Evolutionary conservation across 2,888 invertebrate species (phyloP).

Genomic region (Andrena praecox): DNA sequence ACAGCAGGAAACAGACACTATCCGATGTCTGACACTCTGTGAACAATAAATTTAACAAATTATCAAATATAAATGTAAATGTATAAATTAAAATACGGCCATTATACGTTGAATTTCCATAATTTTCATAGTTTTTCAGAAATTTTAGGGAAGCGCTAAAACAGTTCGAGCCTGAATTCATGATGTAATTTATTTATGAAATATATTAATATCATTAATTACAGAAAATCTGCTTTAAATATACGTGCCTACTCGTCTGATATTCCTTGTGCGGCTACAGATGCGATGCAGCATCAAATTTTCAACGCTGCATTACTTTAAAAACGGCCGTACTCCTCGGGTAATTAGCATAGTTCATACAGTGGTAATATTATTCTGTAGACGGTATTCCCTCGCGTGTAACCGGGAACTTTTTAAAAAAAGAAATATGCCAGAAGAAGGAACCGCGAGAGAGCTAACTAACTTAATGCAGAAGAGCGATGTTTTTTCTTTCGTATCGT

Average conservation of each 20-base stretch:
- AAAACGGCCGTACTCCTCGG: not conserved
- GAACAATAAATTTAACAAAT: no score
- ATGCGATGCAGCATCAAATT: conserved; percentile 23
- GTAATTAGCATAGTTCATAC: conserved; percentile 8
- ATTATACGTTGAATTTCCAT: no score
- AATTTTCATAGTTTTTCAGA: no score
- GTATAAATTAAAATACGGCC: no score
- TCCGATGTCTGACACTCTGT: no score
- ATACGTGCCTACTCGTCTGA: not conserved
- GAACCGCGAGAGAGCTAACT: conserved; percentile 18
- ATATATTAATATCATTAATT: not conserved
- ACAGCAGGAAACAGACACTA: no score
- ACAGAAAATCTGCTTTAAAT: not conserved
- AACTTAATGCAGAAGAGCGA: conserved; percentile 35
- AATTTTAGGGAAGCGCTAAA: no score
- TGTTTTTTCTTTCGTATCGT: conserved; percentile 41
- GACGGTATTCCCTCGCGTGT: conserved; percentile 19
- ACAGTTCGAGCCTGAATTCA: no score
- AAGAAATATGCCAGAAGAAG: conserved; percentile 2
- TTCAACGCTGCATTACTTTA: not conserved
- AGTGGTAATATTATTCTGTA: conserved; percentile 36
- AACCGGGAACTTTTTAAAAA: not conserved
- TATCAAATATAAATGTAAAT: no score
- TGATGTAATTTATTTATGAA: no score
- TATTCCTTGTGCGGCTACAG: not conserved